phyloP scores from a whole-genome alignment of 1,140 invertebrate genomes.

The Subanguina moxae region DNA sequence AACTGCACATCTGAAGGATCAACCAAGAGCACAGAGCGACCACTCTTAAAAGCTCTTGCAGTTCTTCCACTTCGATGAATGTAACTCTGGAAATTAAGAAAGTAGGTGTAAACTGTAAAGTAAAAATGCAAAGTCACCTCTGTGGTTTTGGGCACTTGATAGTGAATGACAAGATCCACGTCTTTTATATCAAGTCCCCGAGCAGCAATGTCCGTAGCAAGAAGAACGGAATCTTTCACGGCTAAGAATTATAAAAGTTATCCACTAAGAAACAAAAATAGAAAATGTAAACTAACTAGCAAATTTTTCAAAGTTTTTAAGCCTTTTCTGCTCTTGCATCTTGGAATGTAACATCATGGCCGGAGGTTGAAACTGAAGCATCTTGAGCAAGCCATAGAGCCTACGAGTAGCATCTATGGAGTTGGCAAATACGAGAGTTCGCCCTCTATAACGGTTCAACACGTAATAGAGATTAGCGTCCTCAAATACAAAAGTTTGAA shows the following conservation, averaged over 20 bases:
- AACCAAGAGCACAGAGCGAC: conserved; percentile 84
- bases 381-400: conserved; percentile 74
- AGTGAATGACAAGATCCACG: conserved; percentile 92
- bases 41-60: conserved; percentile 79
- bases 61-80: conserved; percentile 93
- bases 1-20: conserved; percentile 76
- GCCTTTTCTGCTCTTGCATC: conserved; percentile 86
- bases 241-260: conserved; percentile 36
- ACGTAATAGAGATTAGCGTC: conserved; percentile 92
- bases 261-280: conserved; percentile 7
- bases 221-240: conserved; percentile 69
- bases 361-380: conserved; percentile 67
- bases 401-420: conserved; percentile 85
- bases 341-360: conserved; percentile 83
- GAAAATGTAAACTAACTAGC: conserved; percentile 65
- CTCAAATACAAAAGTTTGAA: conserved; percentile 56
- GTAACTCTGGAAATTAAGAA: conserved; percentile 68
- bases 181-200: conserved; percentile 89
- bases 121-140: conserved; percentile 66
- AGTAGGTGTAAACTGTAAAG: background rate
- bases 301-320: conserved; percentile 90
- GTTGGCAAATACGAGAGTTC: conserved; percentile 94
- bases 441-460: conserved; percentile 74
- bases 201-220: conserved; percentile 95
- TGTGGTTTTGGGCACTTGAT: conserved; percentile 87